Evolutionary conservation across 2,888 invertebrate species (phyloP).

Genomic region (Chydorus sphaericus): DNA sequence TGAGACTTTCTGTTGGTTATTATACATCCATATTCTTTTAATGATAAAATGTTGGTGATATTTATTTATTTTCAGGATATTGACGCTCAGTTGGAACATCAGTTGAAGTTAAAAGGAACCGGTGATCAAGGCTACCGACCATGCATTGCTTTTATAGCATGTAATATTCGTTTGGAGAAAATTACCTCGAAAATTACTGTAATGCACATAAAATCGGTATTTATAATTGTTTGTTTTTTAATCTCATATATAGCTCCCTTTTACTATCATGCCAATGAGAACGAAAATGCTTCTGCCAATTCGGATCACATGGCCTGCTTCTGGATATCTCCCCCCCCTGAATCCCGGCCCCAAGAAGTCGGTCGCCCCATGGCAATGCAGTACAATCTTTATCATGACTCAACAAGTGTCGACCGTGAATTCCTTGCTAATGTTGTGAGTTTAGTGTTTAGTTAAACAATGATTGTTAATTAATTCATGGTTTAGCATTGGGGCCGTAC

Average conservation of each 20-base stretch:
- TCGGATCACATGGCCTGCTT: slow-evolving; percentile 72
- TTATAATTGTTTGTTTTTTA: slow-evolving; percentile 13
- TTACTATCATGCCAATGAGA: slow-evolving; percentile 44
- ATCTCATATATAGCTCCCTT: slow-evolving; percentile 53
- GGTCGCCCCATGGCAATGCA: slow-evolving; percentile 82
- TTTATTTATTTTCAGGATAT: too few relatives aligned
- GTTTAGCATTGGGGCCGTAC: too few relatives aligned
- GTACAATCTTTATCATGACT: slow-evolving; percentile 69
- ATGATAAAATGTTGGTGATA: too few relatives aligned
- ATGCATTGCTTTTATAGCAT: slow-evolving; percentile 79
- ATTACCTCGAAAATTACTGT: background rate
- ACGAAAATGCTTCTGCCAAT: slow-evolving; percentile 54
- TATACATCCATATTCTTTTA: too few relatives aligned
- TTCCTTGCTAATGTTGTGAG: too few relatives aligned
- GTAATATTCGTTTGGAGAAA: slow-evolving; percentile 41
- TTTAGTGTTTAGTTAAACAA: slow-evolving; percentile 45
- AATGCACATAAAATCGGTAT: background rate
- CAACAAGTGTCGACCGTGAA: slow-evolving; percentile 60
- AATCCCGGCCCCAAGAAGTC: slow-evolving; percentile 79
- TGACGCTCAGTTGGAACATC: slow-evolving; percentile 84
- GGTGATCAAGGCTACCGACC: slow-evolving; percentile 85
- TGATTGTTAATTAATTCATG: slow-evolving; percentile 8
- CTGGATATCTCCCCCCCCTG: slow-evolving; percentile 93
- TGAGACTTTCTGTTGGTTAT: too few relatives aligned
- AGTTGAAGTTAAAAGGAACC: slow-evolving; percentile 83